Conservation (phyloP, 2,113 vertebrate genomes). For the Acrocephalus kingi region DNA sequence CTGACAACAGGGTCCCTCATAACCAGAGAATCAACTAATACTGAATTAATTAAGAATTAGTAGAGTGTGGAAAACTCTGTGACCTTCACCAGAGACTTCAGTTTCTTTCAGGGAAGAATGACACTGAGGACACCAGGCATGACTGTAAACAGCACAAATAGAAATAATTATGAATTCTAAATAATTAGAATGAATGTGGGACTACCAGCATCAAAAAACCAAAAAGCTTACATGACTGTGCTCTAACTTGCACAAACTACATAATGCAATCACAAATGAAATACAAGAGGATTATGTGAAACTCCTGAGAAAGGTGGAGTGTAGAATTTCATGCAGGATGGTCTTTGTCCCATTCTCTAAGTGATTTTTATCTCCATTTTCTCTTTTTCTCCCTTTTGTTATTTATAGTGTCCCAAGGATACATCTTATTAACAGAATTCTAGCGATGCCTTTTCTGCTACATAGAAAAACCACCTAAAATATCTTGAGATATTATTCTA, state of each 20-base stretch:
- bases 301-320: not conserved
- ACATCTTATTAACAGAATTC: not conserved
- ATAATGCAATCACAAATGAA: not conserved
- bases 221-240: not conserved
- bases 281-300: not conserved
- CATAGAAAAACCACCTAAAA: not conserved
- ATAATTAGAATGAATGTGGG: not conserved
- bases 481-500: not conserved
- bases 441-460: not conserved
- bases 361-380: not conserved
- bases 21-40: not conserved
- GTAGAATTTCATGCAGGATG: not conserved
- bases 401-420: not conserved
- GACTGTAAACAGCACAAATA: not conserved
- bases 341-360: not conserved
- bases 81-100: not conserved
- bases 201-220: not conserved
- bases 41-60: not conserved
- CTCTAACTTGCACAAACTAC: not conserved
- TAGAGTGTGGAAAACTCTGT: not conserved
- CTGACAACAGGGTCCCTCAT: not conserved
- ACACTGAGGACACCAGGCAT: rapidly evolving
- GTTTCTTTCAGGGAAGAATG: not conserved
- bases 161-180: not conserved
- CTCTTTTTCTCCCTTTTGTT: not conserved